These are phyloP conservation scores for Bubalus kerabau DNA, from an alignment of 2,113 vertebrate species.

Conservation along the genomic window DNA sequence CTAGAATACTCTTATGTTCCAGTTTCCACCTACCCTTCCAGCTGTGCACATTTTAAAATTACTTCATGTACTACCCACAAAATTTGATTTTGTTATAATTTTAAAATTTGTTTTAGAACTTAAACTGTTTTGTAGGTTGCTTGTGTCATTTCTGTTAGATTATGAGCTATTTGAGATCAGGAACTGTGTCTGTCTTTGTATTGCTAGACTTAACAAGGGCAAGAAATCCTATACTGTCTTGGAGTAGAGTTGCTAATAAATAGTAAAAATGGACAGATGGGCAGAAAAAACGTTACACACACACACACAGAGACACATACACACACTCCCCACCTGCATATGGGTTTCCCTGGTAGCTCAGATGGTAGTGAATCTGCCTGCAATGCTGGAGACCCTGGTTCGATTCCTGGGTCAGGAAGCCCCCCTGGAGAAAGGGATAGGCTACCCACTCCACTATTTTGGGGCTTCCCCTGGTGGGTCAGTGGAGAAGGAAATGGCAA, in stretches of 20 bases:
- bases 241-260: not conserved
- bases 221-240: not conserved
- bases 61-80: not conserved
- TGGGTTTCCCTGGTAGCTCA: not conserved
- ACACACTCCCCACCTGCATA: not conserved
- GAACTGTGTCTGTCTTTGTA: not conserved
- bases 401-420: not conserved
- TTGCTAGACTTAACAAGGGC: not conserved
- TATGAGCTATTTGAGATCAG: not conserved
- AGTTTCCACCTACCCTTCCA: not conserved
- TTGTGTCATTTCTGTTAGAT: not conserved
- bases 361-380: not conserved
- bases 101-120: not conserved
- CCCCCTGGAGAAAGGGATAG: not conserved
- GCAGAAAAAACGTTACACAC: not conserved
- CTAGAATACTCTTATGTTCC: not conserved
- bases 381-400: not conserved
- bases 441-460: not conserved
- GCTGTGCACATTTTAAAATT: not conserved
- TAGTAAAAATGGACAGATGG: not conserved
- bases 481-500: too few species aligned
- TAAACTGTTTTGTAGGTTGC: not conserved
- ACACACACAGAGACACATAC: rapidly evolving
- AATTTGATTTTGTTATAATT: not conserved
- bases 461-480: not conserved